phyloP scores from a whole-genome alignment of 2,797 vertebrate species.

The Streptopelia turtur region DNA sequence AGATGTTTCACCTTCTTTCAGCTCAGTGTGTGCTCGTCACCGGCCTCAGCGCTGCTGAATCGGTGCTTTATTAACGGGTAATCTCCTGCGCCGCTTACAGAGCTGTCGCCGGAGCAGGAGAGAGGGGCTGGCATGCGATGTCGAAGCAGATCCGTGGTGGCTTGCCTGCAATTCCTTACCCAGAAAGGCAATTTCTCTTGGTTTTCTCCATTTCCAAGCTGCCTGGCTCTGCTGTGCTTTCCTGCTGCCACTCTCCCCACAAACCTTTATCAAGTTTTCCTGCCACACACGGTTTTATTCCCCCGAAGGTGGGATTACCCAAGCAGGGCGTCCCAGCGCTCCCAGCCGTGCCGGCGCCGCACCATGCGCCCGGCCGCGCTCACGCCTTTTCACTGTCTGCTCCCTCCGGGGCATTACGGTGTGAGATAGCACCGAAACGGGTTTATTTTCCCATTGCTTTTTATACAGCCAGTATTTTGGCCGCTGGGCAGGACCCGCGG shows the following conservation, averaged over 20 bases:
- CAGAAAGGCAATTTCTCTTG: neutral
- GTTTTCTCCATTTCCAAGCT: neutral
- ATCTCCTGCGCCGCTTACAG: neutral
- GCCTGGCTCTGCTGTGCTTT: neutral
- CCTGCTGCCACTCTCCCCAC: rapidly evolving
- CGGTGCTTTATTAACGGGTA: neutral
- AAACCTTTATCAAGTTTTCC: neutral
- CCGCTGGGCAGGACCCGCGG: neutral
- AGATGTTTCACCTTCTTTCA: neutral
- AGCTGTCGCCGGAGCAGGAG: neutral
- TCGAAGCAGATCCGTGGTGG: neutral
- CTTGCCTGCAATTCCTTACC: neutral
- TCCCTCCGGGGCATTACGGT: rapidly evolving
- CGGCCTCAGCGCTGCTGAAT: neutral
- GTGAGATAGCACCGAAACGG: neutral
- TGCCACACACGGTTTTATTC: neutral
- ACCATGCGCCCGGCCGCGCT: neutral
- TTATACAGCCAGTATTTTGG: neutral
- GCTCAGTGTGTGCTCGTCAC: rapidly evolving
- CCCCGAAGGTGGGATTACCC: neutral
- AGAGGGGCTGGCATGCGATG: neutral
- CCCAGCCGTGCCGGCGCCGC: neutral
- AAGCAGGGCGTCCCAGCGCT: neutral
- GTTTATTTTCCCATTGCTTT: neutral
- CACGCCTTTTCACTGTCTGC: too few relatives aligned